Percentiles rank a stretch among this genome's conserved stretches.
Conservation (phyloP, 2,797 vertebrate genomes). For the Vireo griseus region DNA sequence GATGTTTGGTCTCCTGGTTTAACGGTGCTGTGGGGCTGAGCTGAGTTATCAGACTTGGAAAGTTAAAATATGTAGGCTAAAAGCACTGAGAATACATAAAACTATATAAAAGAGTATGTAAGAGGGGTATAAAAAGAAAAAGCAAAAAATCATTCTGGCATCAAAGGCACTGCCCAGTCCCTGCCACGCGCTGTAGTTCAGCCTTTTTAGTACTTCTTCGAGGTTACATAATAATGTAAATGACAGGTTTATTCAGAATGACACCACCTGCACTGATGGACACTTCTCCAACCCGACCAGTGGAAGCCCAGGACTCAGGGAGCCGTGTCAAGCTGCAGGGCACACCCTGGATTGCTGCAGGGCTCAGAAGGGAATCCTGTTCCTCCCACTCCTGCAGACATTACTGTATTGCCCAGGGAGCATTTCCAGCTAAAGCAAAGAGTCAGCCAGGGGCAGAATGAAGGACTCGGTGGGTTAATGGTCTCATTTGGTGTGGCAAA, state of each 20-base stretch:
- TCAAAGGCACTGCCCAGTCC: neutral
- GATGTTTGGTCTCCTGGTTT: too few species aligned
- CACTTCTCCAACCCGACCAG: neutral
- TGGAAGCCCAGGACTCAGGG: neutral
- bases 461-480: neutral
- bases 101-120: too few species aligned
- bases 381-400: neutral
- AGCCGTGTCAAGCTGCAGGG: neutral
- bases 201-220: neutral
- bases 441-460: neutral
- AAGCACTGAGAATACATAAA: too few species aligned
- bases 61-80: too few species aligned
- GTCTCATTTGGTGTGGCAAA: conserved; percentile 22
- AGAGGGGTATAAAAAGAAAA: too few species aligned
- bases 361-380: neutral
- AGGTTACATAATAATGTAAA: neutral
- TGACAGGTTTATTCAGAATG: neutral
- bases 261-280: neutral
- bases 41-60: too few species aligned
- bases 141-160: too few species aligned
- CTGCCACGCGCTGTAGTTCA: neutral
- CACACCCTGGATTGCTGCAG: neutral
- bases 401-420: neutral
- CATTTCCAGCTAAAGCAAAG: neutral
- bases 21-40: too few species aligned